A percentile compares a stretch with the other conserved stretches of the same genome.
Evolutionary conservation across 1,140 invertebrate species (phyloP).

Genomic region (Uloborus diversus): DNA sequence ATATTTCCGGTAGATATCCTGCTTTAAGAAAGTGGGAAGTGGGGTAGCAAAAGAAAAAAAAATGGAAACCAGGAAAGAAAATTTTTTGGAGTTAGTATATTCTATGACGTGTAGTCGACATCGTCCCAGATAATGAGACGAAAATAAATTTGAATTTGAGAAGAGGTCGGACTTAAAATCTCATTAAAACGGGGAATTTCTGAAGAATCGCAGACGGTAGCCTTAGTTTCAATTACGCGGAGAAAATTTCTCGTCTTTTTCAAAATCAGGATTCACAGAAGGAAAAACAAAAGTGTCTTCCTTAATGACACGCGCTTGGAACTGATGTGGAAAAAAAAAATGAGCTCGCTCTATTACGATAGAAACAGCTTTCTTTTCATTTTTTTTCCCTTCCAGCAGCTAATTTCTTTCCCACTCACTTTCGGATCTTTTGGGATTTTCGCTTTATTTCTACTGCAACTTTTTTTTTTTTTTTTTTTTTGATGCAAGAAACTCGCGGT

Average conservation of each 20-base stretch:
- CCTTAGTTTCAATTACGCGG: neutral
- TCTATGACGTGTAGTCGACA: too few relatives aligned
- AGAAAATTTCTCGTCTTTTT: neutral
- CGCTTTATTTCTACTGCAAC: neutral
- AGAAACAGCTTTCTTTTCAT: neutral
- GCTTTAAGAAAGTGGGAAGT: too few relatives aligned
- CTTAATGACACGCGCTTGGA: neutral
- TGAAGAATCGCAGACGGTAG: neutral
- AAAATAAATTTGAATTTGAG: neutral
- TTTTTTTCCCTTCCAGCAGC: neutral
- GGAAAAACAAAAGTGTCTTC: conserved; percentile 1
- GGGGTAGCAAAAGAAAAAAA: too few relatives aligned
- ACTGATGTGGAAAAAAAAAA: too few relatives aligned
- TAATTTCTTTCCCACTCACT: neutral
- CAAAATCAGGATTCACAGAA: neutral
- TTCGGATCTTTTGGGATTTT: neutral
- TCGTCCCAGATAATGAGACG: neutral
- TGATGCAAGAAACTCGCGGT: too few relatives aligned
- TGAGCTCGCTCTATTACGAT: neutral
- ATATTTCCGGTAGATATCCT: too few relatives aligned
- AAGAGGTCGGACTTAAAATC: neutral
- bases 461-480: too few relatives aligned
- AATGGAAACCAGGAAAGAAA: too few relatives aligned
- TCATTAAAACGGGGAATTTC: neutral
- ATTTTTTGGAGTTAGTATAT: too few relatives aligned